Percentiles rank a stretch among this genome's conserved stretches.
phyloP scores from a whole-genome alignment of 2,797 vertebrate genomes.

The Micrastur ruficollis region DNA sequence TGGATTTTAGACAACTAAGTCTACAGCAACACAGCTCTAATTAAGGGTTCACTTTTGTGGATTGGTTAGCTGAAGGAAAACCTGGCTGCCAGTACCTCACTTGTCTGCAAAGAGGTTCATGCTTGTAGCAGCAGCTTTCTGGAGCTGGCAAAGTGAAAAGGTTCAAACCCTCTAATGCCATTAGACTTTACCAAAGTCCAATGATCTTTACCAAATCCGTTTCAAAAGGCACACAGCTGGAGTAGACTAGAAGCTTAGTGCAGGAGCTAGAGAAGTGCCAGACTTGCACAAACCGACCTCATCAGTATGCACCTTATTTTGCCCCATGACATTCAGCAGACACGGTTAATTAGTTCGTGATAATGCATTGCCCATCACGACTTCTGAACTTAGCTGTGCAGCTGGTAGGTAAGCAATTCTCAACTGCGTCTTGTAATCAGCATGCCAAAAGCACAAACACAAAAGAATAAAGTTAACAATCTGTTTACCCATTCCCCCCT shows the following conservation, averaged over 20 bases:
- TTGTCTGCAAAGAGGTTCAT: neutral
- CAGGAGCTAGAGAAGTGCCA: neutral
- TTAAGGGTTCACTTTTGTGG: neutral
- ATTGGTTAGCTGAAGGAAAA: neutral
- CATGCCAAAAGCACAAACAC: neutral
- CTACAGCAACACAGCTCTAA: neutral
- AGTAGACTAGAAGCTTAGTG: neutral
- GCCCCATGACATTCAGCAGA: neutral
- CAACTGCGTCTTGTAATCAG: neutral
- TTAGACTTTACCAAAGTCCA: neutral
- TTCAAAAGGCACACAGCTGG: neutral
- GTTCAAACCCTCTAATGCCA: neutral
- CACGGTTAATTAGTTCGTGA: neutral
- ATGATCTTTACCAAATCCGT: neutral
- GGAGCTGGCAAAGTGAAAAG: neutral
- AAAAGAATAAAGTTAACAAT: conserved; percentile 4
- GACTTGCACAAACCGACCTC: neutral
- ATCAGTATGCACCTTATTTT: neutral
- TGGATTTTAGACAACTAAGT: neutral
- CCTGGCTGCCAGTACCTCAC: neutral
- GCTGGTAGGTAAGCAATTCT: conserved; percentile 4
- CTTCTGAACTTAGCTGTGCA: neutral
- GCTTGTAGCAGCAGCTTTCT: neutral
- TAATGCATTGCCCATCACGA: neutral
- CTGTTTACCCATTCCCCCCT: neutral